phyloP scores from a whole-genome alignment of 2,888 invertebrate genomes.

The Monochamus alternatus region DNA sequence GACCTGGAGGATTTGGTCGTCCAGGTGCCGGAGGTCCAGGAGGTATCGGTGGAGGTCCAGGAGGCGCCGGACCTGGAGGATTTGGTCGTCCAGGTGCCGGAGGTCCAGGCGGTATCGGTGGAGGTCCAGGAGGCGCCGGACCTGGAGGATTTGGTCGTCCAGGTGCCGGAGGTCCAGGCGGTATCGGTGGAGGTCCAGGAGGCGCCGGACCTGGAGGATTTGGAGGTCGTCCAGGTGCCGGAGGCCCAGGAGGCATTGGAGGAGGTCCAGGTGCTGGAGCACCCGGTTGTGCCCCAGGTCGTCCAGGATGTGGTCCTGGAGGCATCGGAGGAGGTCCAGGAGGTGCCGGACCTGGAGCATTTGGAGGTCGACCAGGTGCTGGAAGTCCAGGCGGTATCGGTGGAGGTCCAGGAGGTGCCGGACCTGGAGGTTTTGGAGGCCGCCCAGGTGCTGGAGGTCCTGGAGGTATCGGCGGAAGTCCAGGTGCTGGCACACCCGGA shows the following conservation, averaged over 20 bases:
- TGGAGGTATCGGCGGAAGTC: conserved; percentile 45
- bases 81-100: conserved; percentile 39
- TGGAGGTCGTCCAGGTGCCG: conserved; percentile 25
- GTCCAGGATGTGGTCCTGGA: not conserved
- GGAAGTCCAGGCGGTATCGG: too few relatives aligned
- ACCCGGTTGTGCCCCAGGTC: too few relatives aligned
- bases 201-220: conserved; percentile 52
- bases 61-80: conserved; percentile 25
- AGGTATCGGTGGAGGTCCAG: not conserved
- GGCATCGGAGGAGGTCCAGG: conserved; percentile 20
- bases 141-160: conserved; percentile 20
- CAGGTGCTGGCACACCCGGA: conserved; percentile 48
- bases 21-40: not conserved
- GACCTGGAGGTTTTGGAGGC: too few relatives aligned
- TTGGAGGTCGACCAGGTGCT: too few relatives aligned
- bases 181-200: conserved; percentile 3
- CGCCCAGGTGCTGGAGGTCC: conserved; percentile 27
- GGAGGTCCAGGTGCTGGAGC: conserved; percentile 30
- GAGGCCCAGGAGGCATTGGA: not conserved
- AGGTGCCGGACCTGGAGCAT: not conserved
- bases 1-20: too few relatives aligned
- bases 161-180: conserved; percentile 29
- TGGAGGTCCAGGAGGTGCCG: too few relatives aligned
- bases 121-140: not conserved
- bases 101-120: conserved; percentile 19